Base-by-base conservation (phyloP, 2,113 vertebrate genomes). In the Periophthalmodon schlosseri region DNA sequence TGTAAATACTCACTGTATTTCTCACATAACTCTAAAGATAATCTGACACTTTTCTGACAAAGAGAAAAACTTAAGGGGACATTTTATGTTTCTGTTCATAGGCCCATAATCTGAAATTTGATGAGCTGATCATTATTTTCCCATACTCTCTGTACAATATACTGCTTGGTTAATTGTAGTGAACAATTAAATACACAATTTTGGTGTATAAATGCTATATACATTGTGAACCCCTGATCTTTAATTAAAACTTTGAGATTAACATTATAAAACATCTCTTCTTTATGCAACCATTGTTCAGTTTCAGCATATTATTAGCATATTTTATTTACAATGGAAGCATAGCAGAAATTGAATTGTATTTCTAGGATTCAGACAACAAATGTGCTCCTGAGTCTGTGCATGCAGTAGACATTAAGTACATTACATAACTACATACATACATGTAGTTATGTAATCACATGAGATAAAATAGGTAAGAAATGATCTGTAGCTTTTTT, bases 1-100 rank as follows among this genome's bases (percentile, higher is more conserved):
- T 83, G 58, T 23, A 80, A 77, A 68, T 65, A 60, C 9, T 46
- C 20, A 8, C 20, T 24, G 5, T 23, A 69, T 63, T 67, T 2
- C 36, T 64, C 18, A 50, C 6, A 72, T 18, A 66, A 23, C 47
- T 46, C 34, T 0, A 44, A 46, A 47, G n/a, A 68, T 68, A 67
- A 67, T 21, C 60, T 60, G 23, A 23, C 10, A 28, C 28, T 63
- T 63, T 63, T 63, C 60, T 34, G 60, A 63, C 15, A 34, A 34
- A 60, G 24, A 16, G 57, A 58, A 58, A 28, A 60, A 24, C 10
- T 12, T 23, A 13, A 52, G 56, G 11, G 56, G 21, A 24, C 13
- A 12, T 61, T 60, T 16, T 24, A 61, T 21, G 23, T 57, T 57
- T 57, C 3, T 13, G n/a, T 23, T 13, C 39, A 44, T 7, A 11